A percentile compares a stretch with the other conserved stretches of the same genome.
Conservation (phyloP, 2,888 invertebrate species). For the Octonoba sinensis region DNA sequence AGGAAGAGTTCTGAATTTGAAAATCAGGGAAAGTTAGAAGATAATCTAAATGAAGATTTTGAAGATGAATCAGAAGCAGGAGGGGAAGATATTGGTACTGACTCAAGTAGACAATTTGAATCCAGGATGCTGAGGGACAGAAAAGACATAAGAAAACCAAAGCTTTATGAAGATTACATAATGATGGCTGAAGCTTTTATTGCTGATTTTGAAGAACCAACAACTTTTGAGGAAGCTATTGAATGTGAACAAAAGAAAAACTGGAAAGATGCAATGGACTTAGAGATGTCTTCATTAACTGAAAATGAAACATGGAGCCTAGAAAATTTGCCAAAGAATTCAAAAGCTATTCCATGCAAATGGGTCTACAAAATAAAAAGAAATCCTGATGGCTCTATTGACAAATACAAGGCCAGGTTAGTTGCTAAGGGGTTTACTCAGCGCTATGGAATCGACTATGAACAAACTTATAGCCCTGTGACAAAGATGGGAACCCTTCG, state of each 20-base stretch:
- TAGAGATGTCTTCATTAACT: slow-evolving; percentile 10
- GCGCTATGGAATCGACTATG: slow-evolving; percentile 6
- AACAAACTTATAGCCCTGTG: slow-evolving; percentile 21
- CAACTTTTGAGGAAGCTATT: slow-evolving; percentile 18
- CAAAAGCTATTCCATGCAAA: slow-evolving; percentile 26
- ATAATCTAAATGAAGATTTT: background rate
- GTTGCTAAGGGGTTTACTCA: slow-evolving; percentile 35
- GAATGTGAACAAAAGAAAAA: slow-evolving; percentile 2
- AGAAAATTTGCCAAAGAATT: slow-evolving; percentile 2
- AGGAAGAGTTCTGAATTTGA: background rate
- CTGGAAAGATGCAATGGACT: slow-evolving; percentile 36
- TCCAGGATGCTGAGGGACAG: background rate
- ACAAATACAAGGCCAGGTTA: slow-evolving; percentile 12
- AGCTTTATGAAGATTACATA: slow-evolving; percentile 12
- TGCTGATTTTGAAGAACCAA: slow-evolving; percentile 9
- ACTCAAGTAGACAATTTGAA: background rate
- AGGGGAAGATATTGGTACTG: no score
- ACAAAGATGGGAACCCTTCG: slow-evolving; percentile 12
- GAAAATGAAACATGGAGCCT: slow-evolving; percentile 21
- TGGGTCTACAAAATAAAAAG: slow-evolving; percentile 59
- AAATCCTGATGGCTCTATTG: slow-evolving; percentile 46
- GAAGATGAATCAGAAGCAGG: background rate
- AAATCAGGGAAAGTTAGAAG: slow-evolving; percentile 5
- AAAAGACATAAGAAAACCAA: background rate
- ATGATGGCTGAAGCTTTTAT: slow-evolving; percentile 17